Evolutionary conservation across 2,113 vertebrate species (phyloP).

Genomic region (Lepus americanus): DNA sequence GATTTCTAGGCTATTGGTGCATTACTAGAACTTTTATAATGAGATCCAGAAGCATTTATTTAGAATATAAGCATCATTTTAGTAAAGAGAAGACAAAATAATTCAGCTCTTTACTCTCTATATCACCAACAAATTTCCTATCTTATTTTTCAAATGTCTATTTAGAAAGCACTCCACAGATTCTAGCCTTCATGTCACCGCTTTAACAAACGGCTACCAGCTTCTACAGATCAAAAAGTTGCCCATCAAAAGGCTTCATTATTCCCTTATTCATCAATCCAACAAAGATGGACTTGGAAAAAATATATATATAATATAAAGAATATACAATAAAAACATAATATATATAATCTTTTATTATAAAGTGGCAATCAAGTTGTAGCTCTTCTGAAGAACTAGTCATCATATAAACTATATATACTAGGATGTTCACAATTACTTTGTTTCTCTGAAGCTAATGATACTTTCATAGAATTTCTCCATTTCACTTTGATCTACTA

Average conservation of each 20-base stretch:
- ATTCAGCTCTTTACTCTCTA: not conserved
- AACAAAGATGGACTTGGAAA: not conserved
- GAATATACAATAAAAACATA: too few relatives aligned
- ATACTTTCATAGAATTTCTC: not conserved
- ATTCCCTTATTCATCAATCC: slow-evolving; percentile 5
- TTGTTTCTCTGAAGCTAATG: slow-evolving; percentile 21
- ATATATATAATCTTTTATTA: not conserved
- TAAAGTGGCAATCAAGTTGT: not conserved
- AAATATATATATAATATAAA: not conserved
- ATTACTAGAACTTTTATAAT: not conserved
- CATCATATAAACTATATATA: not conserved
- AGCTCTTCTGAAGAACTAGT: slow-evolving; percentile 18
- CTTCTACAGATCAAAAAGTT: not conserved
- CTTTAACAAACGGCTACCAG: slow-evolving; percentile 17
- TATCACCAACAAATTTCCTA: not conserved
- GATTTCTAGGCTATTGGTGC: not conserved
- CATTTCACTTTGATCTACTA: slow-evolving; percentile 26
- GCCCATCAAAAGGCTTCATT: not conserved
- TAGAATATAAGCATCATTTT: not conserved
- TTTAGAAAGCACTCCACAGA: not conserved
- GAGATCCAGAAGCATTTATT: not conserved
- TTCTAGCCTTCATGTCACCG: not conserved
- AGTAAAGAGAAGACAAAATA: not conserved
- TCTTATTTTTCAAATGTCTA: not conserved
- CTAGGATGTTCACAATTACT: not conserved